A percentile compares a stretch with the other conserved stretches of the same genome.
Conservation (phyloP, 2,113 vertebrate species). For the Leptobrachium ailaonicum region DNA sequence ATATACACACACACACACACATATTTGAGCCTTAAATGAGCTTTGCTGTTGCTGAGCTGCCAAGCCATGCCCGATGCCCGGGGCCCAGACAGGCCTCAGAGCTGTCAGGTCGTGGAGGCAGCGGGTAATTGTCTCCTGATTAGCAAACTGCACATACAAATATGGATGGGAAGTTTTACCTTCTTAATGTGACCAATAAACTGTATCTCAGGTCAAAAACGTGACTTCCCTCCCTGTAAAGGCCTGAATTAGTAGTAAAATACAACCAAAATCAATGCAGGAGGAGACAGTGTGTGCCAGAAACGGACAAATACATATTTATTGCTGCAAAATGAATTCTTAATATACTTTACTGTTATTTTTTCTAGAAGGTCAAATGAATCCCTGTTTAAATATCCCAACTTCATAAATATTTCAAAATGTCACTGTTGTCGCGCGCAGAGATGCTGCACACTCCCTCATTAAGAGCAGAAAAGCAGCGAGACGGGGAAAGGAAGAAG, state of each 20-base stretch:
- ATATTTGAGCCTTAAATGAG: too few relatives aligned
- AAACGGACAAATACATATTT: conserved; percentile 46
- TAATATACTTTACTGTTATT: conserved; percentile 40
- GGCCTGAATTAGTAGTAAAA: conserved; percentile 13
- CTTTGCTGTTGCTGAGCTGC: too few relatives aligned
- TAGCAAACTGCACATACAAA: neutral
- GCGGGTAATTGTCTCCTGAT: neutral
- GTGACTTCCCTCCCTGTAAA: neutral
- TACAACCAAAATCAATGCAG: conserved; percentile 26
- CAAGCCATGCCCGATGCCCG: too few relatives aligned
- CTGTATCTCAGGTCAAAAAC: neutral
- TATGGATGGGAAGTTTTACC: neutral
- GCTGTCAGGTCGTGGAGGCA: neutral
- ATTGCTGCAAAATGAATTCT: conserved; percentile 43
- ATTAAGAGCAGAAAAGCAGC: conserved; percentile 20
- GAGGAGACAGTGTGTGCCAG: conserved; percentile 37
- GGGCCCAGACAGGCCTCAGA: too few relatives aligned
- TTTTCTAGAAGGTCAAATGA: conserved; percentile 42
- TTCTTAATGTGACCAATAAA: neutral
- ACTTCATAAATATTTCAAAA: conserved; percentile 51
- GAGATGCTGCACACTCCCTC: conserved; percentile 21
- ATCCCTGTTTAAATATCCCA: conserved; percentile 40
- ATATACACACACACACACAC: too few relatives aligned
- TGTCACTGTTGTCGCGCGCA: conserved; percentile 23
- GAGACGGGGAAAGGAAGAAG: neutral